Evolutionary conservation across 1,140 invertebrate genomes (phyloP).

Genomic region (Brevipalpus yothersi): DNA sequence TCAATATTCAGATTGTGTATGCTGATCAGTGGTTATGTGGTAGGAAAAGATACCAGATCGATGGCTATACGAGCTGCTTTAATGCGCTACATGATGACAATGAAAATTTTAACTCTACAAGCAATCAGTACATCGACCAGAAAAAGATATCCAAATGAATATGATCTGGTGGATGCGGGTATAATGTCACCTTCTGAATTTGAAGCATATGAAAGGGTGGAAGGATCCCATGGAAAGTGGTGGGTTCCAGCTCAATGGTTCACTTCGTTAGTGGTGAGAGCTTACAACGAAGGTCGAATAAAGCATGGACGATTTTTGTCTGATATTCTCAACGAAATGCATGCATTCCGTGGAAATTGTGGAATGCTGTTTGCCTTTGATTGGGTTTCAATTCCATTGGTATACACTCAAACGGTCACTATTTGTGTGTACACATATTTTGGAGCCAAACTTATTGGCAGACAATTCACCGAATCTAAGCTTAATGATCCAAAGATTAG

Average conservation of each 20-base stretch:
- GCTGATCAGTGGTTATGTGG: conserved; percentile 29
- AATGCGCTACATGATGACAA: conserved; percentile 54
- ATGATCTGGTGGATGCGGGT: conserved; percentile 65
- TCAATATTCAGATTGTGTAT: conserved; percentile 7
- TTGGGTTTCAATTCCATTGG: conserved; percentile 27
- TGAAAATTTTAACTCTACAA: conserved; percentile 49
- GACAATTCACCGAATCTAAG: conserved; percentile 41
- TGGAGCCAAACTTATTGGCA: conserved; percentile 45
- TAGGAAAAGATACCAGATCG: conserved; percentile 49
- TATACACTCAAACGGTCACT: conserved; percentile 25
- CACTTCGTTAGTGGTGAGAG: conserved; percentile 58
- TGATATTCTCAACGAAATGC: conserved; percentile 14
- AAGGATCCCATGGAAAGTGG: conserved; percentile 68
- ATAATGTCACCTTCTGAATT: conserved; percentile 69
- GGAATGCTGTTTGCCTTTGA: conserved; percentile 20
- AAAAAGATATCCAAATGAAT: conserved; percentile 69
- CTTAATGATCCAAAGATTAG: conserved; percentile 16
- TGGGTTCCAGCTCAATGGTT: conserved; percentile 81
- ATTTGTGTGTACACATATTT: conserved; percentile 49
- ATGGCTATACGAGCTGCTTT: conserved; percentile 62
- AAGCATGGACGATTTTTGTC: conserved; percentile 45
- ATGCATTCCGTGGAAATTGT: conserved; percentile 20
- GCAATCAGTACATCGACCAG: conserved; percentile 68
- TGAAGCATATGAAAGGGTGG: conserved; percentile 63
- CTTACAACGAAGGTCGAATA: conserved; percentile 63